Percentiles rank a stretch among this genome's conserved stretches.
Conservation (phyloP, 1,140 invertebrate species). For the Philotrypesis tridentata region DNA sequence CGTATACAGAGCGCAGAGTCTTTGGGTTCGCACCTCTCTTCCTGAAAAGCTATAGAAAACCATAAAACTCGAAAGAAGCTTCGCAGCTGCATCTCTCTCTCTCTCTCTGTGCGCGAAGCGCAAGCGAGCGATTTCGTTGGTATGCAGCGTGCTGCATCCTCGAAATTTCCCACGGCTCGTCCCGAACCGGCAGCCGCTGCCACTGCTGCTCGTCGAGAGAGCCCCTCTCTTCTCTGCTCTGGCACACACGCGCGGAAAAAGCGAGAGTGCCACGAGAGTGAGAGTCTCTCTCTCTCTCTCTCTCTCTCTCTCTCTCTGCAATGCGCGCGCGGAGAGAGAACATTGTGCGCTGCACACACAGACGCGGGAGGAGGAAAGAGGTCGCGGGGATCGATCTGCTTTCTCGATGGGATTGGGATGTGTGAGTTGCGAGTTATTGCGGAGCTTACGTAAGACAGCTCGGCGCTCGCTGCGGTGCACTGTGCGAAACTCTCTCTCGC, state of each 20-base stretch:
- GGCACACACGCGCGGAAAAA: constrained; percentile 54
- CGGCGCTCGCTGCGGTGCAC: too few relatives aligned
- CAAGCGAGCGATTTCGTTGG: background rate
- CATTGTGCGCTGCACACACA: too few relatives aligned
- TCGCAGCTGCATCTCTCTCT: background rate
- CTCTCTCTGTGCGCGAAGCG: too few relatives aligned
- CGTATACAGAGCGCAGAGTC: background rate
- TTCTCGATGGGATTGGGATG: constrained; percentile 56
- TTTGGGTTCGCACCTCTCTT: background rate
- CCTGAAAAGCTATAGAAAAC: background rate
- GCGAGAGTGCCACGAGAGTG: constrained; percentile 44
- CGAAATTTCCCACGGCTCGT: constrained; percentile 61
- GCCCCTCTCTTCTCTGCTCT: constrained; percentile 23
- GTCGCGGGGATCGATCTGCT: constrained; percentile 60
- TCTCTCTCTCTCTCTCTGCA: too few relatives aligned
- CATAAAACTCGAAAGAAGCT: background rate
- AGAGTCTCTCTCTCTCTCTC: too few relatives aligned
- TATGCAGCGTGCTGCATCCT: constrained; percentile 40
- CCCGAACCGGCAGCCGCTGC: constrained; percentile 22
- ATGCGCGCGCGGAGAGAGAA: too few relatives aligned
- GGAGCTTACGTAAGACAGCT: constrained; percentile 52
- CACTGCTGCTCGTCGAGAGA: background rate
- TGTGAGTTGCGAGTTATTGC: constrained; percentile 44
- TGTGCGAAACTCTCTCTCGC: constrained; percentile 45
- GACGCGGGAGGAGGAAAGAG: constrained; percentile 42